Conservation (phyloP, 2,888 invertebrate genomes). For the Pyrrhosoma nymphula region DNA sequence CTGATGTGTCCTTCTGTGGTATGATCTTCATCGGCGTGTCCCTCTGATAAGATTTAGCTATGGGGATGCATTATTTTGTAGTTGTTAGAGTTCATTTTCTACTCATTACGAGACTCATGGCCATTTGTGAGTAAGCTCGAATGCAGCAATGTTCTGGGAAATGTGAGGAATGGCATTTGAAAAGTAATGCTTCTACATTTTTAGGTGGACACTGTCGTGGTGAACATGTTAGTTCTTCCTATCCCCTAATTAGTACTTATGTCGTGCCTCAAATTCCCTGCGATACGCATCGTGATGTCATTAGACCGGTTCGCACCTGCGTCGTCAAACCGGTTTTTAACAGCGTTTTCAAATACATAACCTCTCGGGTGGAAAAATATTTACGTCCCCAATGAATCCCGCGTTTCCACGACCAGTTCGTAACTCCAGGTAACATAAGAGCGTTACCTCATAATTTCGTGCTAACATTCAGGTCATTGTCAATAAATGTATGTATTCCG, state of each 20-base stretch:
- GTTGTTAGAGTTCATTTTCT: too few species aligned
- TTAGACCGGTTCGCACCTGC: slow-evolving; percentile 10
- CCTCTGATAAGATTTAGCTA: too few species aligned
- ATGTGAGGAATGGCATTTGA: not conserved
- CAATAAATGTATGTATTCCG: too few species aligned
- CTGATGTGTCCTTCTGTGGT: too few species aligned
- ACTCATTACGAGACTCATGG: too few species aligned
- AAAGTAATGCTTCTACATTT: not conserved
- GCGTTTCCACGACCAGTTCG: not conserved
- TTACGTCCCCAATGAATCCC: not conserved
- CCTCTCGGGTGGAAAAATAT: not conserved
- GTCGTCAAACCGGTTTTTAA: slow-evolving; percentile 5
- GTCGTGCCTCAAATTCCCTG: slow-evolving; percentile 37
- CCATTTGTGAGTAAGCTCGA: too few species aligned
- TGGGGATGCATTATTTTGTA: too few species aligned
- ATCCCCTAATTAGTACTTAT: slow-evolving; percentile 70
- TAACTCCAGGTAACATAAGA: not conserved
- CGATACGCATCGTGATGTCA: slow-evolving; percentile 9
- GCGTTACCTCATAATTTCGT: not conserved
- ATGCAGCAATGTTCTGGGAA: not conserved
- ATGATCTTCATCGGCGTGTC: too few species aligned
- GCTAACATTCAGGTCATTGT: too few species aligned
- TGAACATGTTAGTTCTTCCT: slow-evolving; percentile 72
- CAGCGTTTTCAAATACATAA: not conserved
- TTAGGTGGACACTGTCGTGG: not conserved